Base-by-base conservation (phyloP, 1,140 invertebrate species). In the Zaprionus vittiger region DNA sequence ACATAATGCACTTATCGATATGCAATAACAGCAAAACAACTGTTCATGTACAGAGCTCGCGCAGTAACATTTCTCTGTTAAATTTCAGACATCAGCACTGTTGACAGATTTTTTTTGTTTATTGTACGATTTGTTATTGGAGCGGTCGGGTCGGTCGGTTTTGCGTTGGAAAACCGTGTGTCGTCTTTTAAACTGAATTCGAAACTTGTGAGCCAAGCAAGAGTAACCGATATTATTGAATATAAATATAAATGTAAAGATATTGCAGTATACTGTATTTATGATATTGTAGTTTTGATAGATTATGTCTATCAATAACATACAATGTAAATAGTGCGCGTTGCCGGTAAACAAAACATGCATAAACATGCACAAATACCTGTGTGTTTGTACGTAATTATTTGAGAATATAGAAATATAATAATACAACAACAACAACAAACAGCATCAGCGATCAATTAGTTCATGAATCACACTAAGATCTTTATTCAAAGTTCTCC, bases 51-150 rank as follows among this genome's bases (percentile, higher is more conserved):
- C 15, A 49, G 22, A 55, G 52, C 34, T 20, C 49, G n/a, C 1
- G 34, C 15, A 44, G 15, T 24, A 67, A 73, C 34, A 63, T 6
- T 31, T 54, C 3, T 56, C 67, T 75, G 73, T 70, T 64, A 57
- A 71, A 17, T n/a, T 57, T 55, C 37, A 14, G 37, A 49, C 6
- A 49, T 20, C 47, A 49, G 17, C 47, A 49, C n/a, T 26, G 26
- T 31, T 38, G 15, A 44, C 64, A 55, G 71, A 24, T 57, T 56
- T 47, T 41, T 66, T 55, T 73, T 75, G 67, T 75, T 75, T 75
- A 75, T 75, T 75, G 73, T 75, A 41, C 49, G 59, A 59, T 64
- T 64, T 41, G 73, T 64, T 71, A 54, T 71, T 49, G 67, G 22
- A 59, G 73, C 60, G 67, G 73, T 71, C 67, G 73, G 73, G 17